Evolutionary conservation across 2,797 vertebrate species (phyloP).

Genomic region (Notamacropus eugenii): DNA sequence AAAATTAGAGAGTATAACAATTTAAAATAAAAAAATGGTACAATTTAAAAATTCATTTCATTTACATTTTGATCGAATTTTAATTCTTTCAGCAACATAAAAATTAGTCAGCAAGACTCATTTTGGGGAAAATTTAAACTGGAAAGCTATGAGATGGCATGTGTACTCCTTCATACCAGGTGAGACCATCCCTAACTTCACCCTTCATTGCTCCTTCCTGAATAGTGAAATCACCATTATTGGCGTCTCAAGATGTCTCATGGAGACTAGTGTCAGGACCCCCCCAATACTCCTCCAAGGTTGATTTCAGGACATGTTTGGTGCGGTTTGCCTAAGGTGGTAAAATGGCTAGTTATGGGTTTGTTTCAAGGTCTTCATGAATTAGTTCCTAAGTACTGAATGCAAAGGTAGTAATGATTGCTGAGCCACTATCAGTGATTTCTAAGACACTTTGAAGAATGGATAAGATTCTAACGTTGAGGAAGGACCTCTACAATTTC

Average conservation of each 20-base stretch:
- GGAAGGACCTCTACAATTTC: neutral
- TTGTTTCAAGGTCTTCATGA: neutral
- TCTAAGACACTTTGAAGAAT: neutral
- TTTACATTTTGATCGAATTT: neutral
- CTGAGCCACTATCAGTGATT: neutral
- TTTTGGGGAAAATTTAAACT: neutral
- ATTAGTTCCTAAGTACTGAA: neutral
- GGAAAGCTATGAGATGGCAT: neutral
- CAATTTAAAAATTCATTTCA: neutral
- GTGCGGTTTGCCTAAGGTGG: neutral
- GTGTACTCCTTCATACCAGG: neutral
- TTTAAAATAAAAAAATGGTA: neutral
- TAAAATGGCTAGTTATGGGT: neutral
- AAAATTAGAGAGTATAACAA: neutral
- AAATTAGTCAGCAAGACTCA: neutral
- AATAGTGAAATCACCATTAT: neutral
- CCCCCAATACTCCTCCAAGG: neutral
- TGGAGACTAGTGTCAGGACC: neutral
- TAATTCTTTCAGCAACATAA: neutral
- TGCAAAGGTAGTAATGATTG: neutral
- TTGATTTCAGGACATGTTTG: neutral
- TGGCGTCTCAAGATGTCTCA: neutral
- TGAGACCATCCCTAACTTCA: neutral
- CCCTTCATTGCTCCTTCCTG: neutral
- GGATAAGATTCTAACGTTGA: neutral